Conservation (phyloP, 2,113 vertebrate genomes). For the Hiodon tergisus region DNA sequence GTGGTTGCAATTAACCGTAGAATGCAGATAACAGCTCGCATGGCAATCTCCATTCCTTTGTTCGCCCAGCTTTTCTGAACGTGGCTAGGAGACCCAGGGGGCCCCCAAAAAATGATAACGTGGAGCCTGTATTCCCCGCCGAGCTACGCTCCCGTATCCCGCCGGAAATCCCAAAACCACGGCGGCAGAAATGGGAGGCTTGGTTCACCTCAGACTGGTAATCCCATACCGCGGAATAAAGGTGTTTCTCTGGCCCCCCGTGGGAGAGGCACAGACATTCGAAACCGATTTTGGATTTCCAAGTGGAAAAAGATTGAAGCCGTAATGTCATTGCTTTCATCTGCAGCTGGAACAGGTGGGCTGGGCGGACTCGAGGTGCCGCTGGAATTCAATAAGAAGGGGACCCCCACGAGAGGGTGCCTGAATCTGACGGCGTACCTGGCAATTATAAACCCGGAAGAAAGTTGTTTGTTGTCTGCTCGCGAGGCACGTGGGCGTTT, state of each 20-base stretch:
- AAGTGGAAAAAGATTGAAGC: constrained; percentile 42
- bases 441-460: constrained; percentile 17
- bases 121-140: background rate
- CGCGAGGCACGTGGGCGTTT: constrained; percentile 14
- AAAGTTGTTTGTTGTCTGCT: constrained; percentile 16
- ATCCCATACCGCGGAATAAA: constrained; percentile 20
- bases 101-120: constrained; percentile 14
- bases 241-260: constrained; percentile 17
- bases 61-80: background rate
- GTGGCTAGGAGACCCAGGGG: background rate
- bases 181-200: no score
- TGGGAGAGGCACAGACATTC: constrained; percentile 36
- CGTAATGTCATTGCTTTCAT: constrained; percentile 46
- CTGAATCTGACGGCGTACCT: constrained; percentile 16
- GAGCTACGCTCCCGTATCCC: constrained; percentile 50
- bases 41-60: background rate
- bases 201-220: background rate
- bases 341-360: constrained; percentile 17
- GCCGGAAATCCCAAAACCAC: constrained; percentile 18
- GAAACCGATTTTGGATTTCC: constrained; percentile 46
- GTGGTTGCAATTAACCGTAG: constrained; percentile 3
- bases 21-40: background rate
- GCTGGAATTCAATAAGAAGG: constrained; percentile 18
- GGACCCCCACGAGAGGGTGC: background rate
- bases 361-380: constrained; percentile 24